These are phyloP conservation scores for Bedellia somnulentella DNA, from an alignment of 2,888 invertebrate species.

Conservation along the genomic window DNA sequence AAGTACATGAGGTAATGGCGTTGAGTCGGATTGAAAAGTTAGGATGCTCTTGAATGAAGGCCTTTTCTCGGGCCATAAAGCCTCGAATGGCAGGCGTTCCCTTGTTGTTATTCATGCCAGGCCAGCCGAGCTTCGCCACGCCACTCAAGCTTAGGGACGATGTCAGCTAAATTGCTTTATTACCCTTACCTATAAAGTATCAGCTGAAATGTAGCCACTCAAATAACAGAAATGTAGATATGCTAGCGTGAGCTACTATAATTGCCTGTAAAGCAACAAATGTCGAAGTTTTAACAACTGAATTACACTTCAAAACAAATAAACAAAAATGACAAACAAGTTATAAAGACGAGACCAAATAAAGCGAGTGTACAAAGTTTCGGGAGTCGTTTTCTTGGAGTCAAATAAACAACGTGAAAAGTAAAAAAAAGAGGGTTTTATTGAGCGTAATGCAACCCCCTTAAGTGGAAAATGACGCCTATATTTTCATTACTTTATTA, in stretches of 20 bases:
- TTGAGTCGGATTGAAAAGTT: not conserved
- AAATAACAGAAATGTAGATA: too few relatives aligned
- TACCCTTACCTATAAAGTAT: conserved; percentile 32
- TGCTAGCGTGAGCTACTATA: too few relatives aligned
- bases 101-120: conserved; percentile 47
- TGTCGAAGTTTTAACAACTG: too few relatives aligned
- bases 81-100: conserved; percentile 13
- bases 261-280: too few relatives aligned
- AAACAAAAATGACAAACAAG: conserved; percentile 29
- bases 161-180: conserved; percentile 48
- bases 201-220: conserved; percentile 13
- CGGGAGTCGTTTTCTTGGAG: too few relatives aligned
- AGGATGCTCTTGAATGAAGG: conserved; percentile 1
- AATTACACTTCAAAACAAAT: too few relatives aligned
- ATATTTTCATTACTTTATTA: too few relatives aligned
- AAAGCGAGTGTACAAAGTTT: too few relatives aligned
- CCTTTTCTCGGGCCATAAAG: conserved; percentile 12
- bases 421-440: too few relatives aligned
- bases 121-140: conserved; percentile 19
- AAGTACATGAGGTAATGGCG: not conserved
- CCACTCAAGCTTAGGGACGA: conserved; percentile 23
- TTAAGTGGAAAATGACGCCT: too few relatives aligned
- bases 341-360: conserved; percentile 15
- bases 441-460: too few relatives aligned
- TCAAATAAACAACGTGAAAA: too few relatives aligned